Base-by-base conservation (phyloP, 2,113 vertebrate genomes). In the Myotis lucifugus region DNA sequence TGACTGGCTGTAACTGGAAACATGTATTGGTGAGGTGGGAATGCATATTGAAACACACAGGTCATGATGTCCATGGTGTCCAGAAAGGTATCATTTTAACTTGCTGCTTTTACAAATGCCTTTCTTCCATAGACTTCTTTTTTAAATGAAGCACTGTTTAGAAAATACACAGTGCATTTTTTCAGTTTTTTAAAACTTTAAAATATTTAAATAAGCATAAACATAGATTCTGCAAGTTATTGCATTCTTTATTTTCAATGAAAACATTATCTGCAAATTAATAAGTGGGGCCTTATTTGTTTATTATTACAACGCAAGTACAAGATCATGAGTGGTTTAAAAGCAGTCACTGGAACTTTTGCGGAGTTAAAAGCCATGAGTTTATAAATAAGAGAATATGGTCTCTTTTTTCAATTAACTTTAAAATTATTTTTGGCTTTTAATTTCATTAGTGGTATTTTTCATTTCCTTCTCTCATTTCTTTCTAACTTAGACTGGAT, bases 161-260 rank as follows among this genome's bases (percentile, higher is more conserved):
- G 81, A 83, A 76, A 3, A 52, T 21, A 46, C 7, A 3, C 18
- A 48, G 27, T 54, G 17, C 50, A 61, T 86, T 74, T 59, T 56
- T 56, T 61, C 25, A 37, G 9, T n/a, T 85, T 73, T 87, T 72
- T 61, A 1, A n/a, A 61, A 64, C 14, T 89, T 66, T 10, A 64
- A 54, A 79, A 81, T 69, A 69, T 29, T 81, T 40, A 85, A 74
- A 73, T 37, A 67, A 81, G 48, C 32, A 83, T 40, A 86, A 81
- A 76, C 54, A 69, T 13, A 69, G n/a, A 69, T 9, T 46, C 23
- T 25, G n/a, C 21, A 82, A 83, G 61, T 89, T 40, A 90, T 32
- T 70, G 29, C 2, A 48, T 93, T 85, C 19, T 96, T 87, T 87
- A 56, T 85, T 95, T 91, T 91, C n/a, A 93, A 2, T 88, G 77